Base-by-base conservation (phyloP, 2,888 invertebrate species). In the Brassicogethes aeneus region DNA sequence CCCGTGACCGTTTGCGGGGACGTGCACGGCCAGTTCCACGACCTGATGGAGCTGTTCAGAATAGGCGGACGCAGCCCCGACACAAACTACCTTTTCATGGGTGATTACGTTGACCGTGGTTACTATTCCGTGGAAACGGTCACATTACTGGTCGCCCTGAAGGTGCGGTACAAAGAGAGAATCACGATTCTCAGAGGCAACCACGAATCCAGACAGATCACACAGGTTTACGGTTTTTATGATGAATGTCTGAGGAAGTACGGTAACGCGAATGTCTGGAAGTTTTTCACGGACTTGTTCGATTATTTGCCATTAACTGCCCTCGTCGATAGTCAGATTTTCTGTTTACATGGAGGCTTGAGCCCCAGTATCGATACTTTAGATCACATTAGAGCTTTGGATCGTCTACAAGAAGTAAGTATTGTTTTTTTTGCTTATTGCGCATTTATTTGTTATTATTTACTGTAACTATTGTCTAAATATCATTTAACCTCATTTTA, bases 41-140 rank as follows among this genome's bases (percentile, higher is more conserved):
- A 23, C 10, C 23, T 23, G 23, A 23, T 10, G 5, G 10, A 23
- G 23, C 23, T 23, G 10, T 23, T 10, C 23, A 23, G 23, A 23
- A 23, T 10, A 23, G 10, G 23, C 23, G 23, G 99, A 51, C 87
- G 93, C 68, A 95, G 96, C 55, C 99, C 99, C 46, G 97, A 99
- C 74, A 99, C 99, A 70, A 99, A 99, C 76, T 68, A 68, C 50
- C 55, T 97, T 62, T 97, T 97, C 73, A 96, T 99, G 97, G 99
- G 99, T 46, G 99, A 99, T 72, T 99, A 99, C 70, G 99, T 99
- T 52, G 99, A 99, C 76, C 88, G 99, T 75, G 99, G 99, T 43
- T 99, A 99, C 73, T 97, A 99, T 77, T 97, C 96, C 54, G 97
- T 99, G 46, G 99, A 99, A 77, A 99, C 99, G 46, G 97, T 99